Evolutionary conservation across 2,888 invertebrate species (phyloP).

Genomic region (Drosophila paramelanica): DNA sequence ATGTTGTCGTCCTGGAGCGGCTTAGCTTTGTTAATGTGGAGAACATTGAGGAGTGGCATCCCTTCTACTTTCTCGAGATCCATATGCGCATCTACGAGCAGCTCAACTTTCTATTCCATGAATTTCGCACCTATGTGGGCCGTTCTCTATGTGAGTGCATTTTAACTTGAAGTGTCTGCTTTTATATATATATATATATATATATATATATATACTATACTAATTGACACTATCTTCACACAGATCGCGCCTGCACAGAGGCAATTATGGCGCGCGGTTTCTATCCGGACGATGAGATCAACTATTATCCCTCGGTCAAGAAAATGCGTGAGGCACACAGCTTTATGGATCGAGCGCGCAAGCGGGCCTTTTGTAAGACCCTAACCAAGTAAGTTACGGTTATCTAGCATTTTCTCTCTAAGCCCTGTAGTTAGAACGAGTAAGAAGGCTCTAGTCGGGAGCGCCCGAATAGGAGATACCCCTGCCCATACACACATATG

Average conservation of each 20-base stretch:
- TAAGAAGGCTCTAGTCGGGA: no score
- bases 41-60: constrained; percentile 86
- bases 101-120: constrained; percentile 83
- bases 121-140: constrained; percentile 86
- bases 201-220: no score
- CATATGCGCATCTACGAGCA: constrained; percentile 86
- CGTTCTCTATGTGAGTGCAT: constrained; percentile 86
- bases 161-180: neutral
- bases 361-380: constrained; percentile 91
- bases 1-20: constrained; percentile 88
- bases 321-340: constrained; percentile 90
- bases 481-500: no score
- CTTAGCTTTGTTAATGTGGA: constrained; percentile 88
- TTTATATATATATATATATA: neutral
- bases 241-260: constrained; percentile 89
- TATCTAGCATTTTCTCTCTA: no score
- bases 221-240: neutral
- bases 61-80: constrained; percentile 90
- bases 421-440: no score
- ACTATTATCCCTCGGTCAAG: constrained; percentile 86
- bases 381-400: constrained; percentile 88
- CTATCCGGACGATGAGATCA: constrained; percentile 89
- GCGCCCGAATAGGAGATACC: no score
- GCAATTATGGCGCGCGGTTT: constrained; percentile 92
- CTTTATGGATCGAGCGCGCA: constrained; percentile 94